A percentile compares a stretch with the other conserved stretches of the same genome.
Conservation (phyloP, 2,797 vertebrate species). For the Potorous gilbertii region DNA sequence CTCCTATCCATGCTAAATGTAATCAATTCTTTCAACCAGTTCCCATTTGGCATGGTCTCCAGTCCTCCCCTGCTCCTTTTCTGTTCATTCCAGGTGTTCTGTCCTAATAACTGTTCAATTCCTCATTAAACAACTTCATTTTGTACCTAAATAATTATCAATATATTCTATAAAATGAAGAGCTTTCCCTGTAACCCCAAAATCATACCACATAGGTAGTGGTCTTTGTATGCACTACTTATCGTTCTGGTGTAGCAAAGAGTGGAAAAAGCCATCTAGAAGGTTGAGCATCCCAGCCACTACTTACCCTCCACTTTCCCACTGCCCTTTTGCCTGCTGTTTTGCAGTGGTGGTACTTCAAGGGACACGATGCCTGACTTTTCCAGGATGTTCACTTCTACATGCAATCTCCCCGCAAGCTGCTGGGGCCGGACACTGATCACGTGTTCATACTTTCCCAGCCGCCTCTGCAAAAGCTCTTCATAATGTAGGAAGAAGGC, state of each 20-base stretch:
- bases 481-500: conserved; percentile 93
- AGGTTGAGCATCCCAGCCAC: neutral
- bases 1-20: neutral
- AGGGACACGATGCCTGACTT: conserved; percentile 87
- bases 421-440: conserved; percentile 93
- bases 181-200: neutral
- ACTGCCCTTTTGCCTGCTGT: conserved; percentile 81
- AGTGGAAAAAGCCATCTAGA: neutral
- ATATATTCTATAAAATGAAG: neutral
- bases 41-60: neutral
- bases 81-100: neutral
- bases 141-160: neutral
- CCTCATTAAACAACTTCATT: neutral
- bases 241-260: neutral
- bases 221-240: neutral
- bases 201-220: neutral
- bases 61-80: neutral
- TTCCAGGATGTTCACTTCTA: conserved; percentile 93
- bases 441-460: conserved; percentile 92
- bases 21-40: neutral
- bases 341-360: conserved; percentile 91
- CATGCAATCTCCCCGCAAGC: conserved; percentile 90
- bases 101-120: neutral
- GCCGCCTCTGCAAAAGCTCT: conserved; percentile 92
- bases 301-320: conserved; percentile 79